These are phyloP conservation scores for Mizuhopecten yessoensis DNA, from an alignment of 1,140 invertebrate species.

Conservation along the genomic window DNA sequence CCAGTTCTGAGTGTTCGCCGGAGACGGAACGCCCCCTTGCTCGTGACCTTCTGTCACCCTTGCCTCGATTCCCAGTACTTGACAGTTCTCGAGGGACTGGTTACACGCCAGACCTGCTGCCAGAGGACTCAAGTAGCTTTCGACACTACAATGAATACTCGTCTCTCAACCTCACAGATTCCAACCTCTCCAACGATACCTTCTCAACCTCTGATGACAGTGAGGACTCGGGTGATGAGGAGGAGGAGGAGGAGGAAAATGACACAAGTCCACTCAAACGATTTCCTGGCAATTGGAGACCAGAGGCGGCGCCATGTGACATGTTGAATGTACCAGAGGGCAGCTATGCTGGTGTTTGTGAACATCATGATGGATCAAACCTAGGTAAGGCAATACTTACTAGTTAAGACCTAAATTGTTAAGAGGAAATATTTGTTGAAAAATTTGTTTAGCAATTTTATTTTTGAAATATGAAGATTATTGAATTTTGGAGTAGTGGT, in stretches of 20 bases:
- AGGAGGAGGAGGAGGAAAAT: not conserved
- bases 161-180: not conserved
- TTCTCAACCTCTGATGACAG: not conserved
- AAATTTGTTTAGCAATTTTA: too few species aligned
- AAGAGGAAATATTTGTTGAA: too few species aligned
- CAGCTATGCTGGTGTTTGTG: conserved; percentile 73
- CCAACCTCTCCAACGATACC: not conserved
- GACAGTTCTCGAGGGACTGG: not conserved
- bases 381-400: conserved; percentile 76
- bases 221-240: not conserved
- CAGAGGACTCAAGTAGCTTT: not conserved
- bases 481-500: too few species aligned
- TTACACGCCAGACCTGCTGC: not conserved
- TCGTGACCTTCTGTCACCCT: conserved; percentile 40
- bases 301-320: not conserved
- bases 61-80: not conserved
- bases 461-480: too few species aligned
- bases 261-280: not conserved
- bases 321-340: conserved; percentile 71
- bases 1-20: conserved; percentile 42
- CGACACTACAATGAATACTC: not conserved
- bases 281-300: not conserved
- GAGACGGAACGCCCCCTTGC: conserved; percentile 35
- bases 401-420: too few species aligned
- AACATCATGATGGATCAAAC: conserved; percentile 75